Evolutionary conservation across 2,888 invertebrate genomes (phyloP).

Genomic region (Andrena bicolor): DNA sequence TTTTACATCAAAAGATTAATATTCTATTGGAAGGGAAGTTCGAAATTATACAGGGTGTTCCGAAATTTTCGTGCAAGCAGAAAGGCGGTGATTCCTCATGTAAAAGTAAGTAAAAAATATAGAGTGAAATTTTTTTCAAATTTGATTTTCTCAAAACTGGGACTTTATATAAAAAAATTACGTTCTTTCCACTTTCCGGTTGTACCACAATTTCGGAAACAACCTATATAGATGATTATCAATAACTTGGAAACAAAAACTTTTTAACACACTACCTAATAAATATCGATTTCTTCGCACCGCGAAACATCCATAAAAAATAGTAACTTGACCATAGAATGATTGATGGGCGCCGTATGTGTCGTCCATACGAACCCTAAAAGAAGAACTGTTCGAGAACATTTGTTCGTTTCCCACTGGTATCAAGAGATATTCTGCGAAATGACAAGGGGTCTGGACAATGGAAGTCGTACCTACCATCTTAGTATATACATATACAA

Average conservation of each 20-base stretch:
- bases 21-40: no score
- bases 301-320: background rate
- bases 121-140: no score
- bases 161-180: no score
- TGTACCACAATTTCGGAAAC: background rate
- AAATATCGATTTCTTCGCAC: conserved; percentile 25
- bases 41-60: no score
- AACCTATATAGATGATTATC: background rate
- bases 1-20: no score
- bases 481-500: conserved; percentile 52
- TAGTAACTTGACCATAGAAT: conserved; percentile 37
- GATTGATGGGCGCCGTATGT: conserved; percentile 63
- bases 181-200: no score
- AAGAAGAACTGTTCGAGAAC: conserved; percentile 70
- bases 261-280: background rate
- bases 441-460: conserved; percentile 79
- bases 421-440: conserved; percentile 74
- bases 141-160: no score
- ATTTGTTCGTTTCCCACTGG: conserved; percentile 73
- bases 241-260: background rate
- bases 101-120: no score
- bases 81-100: no score
- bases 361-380: conserved; percentile 43
- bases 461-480: conserved; percentile 68
- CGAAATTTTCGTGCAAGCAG: no score